Evolutionary conservation across 2,113 vertebrate genomes (phyloP).

Genomic region (Glaucomys volans): DNA sequence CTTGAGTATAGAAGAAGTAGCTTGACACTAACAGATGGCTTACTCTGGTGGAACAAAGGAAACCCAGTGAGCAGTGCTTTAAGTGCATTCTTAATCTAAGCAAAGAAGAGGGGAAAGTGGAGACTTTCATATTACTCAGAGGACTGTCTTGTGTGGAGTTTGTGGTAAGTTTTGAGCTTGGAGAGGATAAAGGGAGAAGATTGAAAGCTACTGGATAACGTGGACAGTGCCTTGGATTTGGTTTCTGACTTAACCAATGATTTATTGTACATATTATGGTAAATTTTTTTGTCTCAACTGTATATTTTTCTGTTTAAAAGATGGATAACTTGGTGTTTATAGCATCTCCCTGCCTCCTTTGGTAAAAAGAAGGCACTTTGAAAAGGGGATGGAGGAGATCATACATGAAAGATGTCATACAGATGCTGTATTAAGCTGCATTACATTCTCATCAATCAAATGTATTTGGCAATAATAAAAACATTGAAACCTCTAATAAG

Average conservation of each 20-base stretch:
- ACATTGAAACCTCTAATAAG: not conserved
- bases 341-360: constrained; percentile 19
- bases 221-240: not conserved
- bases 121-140: not conserved
- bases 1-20: not conserved
- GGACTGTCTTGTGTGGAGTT: not conserved
- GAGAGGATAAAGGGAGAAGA: not conserved
- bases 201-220: not conserved
- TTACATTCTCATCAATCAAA: not conserved
- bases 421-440: not conserved
- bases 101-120: not conserved
- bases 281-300: constrained; percentile 54
- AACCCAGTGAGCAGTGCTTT: not conserved
- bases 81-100: not conserved
- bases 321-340: constrained; percentile 18
- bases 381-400: not conserved
- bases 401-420: not conserved
- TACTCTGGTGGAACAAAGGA: not conserved
- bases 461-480: constrained; percentile 60
- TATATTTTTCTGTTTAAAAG: constrained; percentile 50
- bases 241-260: not conserved
- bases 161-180: not conserved
- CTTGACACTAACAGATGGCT: not conserved
- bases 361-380: not conserved
- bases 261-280: not conserved